Conservation (phyloP, 2,888 invertebrate species). For the Coleophora flavipennella region DNA sequence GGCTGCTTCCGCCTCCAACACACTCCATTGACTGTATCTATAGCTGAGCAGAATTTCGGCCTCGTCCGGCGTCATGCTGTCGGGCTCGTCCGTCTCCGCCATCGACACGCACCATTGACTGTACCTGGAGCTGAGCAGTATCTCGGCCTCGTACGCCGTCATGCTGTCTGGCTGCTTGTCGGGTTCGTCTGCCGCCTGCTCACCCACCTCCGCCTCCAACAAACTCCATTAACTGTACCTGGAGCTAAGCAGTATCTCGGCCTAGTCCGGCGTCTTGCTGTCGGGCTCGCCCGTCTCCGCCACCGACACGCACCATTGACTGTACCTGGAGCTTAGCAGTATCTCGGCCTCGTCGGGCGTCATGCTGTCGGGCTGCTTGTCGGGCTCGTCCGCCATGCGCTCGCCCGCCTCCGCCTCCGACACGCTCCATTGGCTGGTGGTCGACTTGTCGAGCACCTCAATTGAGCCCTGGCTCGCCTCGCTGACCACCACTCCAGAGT, state of each 20-base stretch:
- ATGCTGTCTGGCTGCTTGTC: conserved; percentile 65
- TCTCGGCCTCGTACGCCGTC: conserved; percentile 92
- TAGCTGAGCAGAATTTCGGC: conserved; percentile 89
- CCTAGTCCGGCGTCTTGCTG: conserved; percentile 46
- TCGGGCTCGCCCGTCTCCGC: conserved; percentile 53
- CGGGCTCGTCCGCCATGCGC: conserved; percentile 39
- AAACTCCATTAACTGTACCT: conserved; percentile 79
- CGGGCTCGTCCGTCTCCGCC: conserved; percentile 53
- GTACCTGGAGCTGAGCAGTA: conserved; percentile 87
- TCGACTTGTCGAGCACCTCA: conserved; percentile 71
- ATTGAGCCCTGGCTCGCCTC: conserved; percentile 69
- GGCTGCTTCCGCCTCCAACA: conserved; percentile 62
- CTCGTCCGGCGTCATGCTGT: conserved; percentile 31
- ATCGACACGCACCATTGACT: conserved; percentile 72
- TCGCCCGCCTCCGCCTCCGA: conserved; percentile 67
- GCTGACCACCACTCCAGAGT: conserved; percentile 68
- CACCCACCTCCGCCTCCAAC: conserved; percentile 61
- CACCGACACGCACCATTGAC: conserved; percentile 70
- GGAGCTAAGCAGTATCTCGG: conserved; percentile 87
- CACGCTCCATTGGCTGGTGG: conserved; percentile 71
- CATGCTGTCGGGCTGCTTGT: conserved; percentile 27
- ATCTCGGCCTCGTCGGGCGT: conserved; percentile 76
- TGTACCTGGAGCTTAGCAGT: conserved; percentile 87
- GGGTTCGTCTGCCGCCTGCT: conserved; percentile 44
- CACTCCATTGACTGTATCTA: conserved; percentile 78